Conservation (phyloP, 2,113 vertebrate species). For the Ailurus styani region DNA sequence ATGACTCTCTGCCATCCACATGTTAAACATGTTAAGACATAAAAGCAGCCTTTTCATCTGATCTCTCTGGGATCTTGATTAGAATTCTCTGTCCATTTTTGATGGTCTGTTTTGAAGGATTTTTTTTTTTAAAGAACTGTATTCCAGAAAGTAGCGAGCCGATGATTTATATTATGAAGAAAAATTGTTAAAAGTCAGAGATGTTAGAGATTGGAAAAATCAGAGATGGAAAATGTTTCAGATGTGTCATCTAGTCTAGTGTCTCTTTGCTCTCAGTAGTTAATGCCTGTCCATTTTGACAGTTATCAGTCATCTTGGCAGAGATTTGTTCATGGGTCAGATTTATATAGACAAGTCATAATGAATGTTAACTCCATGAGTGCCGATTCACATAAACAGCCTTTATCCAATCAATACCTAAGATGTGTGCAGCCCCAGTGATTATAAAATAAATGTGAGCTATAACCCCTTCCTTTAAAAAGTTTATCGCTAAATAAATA, state of each 20-base stretch:
- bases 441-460: neutral
- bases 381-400: neutral
- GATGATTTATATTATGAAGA: neutral
- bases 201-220: constrained; percentile 5
- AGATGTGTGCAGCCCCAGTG: neutral
- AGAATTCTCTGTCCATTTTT: neutral
- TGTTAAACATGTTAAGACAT: neutral
- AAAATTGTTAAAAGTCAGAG: neutral
- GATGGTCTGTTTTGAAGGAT: constrained; percentile 18
- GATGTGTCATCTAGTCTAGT: neutral
- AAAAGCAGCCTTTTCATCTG: constrained; percentile 35
- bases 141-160: neutral
- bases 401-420: neutral
- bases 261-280: neutral
- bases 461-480: neutral
- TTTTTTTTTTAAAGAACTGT: neutral
- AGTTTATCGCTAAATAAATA: neutral
- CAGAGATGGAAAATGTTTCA: neutral
- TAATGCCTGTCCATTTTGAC: neutral
- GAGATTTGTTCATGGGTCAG: neutral
- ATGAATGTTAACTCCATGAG: neutral
- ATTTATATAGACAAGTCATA: neutral
- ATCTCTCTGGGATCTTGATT: neutral
- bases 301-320: neutral
- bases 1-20: neutral